Percentiles rank a stretch among this genome's conserved stretches.
Conservation (phyloP, 1,140 invertebrate genomes). For the Bombus soroeensis region DNA sequence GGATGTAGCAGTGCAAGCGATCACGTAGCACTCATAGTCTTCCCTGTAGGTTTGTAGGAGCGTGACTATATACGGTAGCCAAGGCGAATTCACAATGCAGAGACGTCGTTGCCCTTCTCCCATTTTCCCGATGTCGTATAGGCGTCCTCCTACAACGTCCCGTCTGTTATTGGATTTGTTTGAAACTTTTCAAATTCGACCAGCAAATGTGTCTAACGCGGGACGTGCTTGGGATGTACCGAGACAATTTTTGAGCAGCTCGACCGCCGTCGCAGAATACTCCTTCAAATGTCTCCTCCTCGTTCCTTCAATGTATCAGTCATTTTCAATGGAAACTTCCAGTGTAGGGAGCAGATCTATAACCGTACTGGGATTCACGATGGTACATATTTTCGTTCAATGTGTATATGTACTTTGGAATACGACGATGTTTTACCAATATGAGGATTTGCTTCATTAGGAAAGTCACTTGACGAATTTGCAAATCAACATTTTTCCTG, state of each 20-base stretch:
- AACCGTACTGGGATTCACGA: too few species aligned
- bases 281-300: neutral
- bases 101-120: slow-evolving; percentile 32
- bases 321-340: neutral
- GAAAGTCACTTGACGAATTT: too few species aligned
- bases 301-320: neutral
- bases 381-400: too few species aligned
- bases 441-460: too few species aligned
- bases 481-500: too few species aligned
- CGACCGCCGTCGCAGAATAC: neutral
- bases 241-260: slow-evolving; percentile 28
- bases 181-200: slow-evolving; percentile 70
- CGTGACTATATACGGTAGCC: slow-evolving; percentile 31
- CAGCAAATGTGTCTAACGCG: slow-evolving; percentile 38
- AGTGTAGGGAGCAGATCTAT: too few species aligned
- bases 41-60: slow-evolving; percentile 36
- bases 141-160: neutral
- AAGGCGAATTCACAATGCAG: slow-evolving; percentile 63
- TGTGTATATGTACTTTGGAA: too few species aligned
- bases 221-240: slow-evolving; percentile 40
- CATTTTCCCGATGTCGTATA: neutral
- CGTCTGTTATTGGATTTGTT: slow-evolving; percentile 71
- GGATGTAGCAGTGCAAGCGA: slow-evolving; percentile 6
- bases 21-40: slow-evolving; percentile 34
- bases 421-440: too few species aligned